Conservation (phyloP, 2,113 vertebrate species). For the Eidolon helvum region DNA sequence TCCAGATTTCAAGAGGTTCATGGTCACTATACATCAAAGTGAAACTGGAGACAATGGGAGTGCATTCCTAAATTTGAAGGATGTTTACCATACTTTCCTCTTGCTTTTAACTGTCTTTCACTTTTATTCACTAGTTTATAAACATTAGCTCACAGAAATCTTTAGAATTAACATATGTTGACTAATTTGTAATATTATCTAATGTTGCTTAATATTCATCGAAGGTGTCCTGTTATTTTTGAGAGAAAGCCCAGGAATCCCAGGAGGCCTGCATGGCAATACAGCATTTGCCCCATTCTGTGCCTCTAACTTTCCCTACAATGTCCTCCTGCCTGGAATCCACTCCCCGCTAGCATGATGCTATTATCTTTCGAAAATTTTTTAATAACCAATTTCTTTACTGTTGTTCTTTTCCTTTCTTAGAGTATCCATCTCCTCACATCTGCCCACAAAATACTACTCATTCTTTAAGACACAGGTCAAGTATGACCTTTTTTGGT, state of each 20-base stretch:
- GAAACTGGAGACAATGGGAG: background rate
- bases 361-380: background rate
- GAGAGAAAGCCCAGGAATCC: background rate
- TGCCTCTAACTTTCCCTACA: background rate
- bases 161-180: background rate
- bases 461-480: background rate
- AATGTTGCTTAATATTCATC: background rate
- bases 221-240: background rate
- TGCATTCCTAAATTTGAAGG: background rate
- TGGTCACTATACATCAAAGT: background rate
- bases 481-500: background rate
- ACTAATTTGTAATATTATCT: background rate
- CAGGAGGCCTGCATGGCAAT: fast-evolving
- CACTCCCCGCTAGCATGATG: background rate
- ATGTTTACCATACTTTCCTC: background rate
- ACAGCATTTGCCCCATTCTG: background rate
- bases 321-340: background rate
- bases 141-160: background rate
- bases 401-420: background rate
- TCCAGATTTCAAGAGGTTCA: background rate
- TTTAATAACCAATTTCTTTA: background rate
- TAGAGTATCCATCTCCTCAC: background rate
- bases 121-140: background rate
- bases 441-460: background rate
- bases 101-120: background rate